Conservation (phyloP, 2,888 invertebrate species). For the Abscondita cerata region DNA sequence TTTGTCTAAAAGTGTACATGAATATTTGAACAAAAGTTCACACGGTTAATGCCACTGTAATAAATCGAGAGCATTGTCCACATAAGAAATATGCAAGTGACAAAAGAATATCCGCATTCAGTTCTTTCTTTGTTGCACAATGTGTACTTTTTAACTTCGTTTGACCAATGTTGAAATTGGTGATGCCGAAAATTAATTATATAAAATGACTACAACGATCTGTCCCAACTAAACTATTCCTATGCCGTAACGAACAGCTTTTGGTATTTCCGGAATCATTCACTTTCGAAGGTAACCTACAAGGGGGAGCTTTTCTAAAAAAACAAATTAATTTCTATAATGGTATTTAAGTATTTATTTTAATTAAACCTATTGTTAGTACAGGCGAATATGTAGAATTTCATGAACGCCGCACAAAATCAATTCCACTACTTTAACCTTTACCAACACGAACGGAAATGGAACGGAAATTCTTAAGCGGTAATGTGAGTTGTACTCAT, state of each 20-base stretch:
- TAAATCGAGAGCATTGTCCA: no score
- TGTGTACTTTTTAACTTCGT: no score
- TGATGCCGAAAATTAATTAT: no score
- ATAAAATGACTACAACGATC: no score
- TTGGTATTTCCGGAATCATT: slow-evolving; percentile 41
- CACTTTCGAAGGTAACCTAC: slow-evolving; percentile 17
- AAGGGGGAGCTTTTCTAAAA: not conserved
- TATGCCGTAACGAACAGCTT: slow-evolving; percentile 31
- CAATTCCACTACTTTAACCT: slow-evolving; percentile 12
- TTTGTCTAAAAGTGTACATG: not conserved
- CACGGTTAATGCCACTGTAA: no score
- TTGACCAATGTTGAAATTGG: no score
- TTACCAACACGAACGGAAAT: slow-evolving; percentile 19
- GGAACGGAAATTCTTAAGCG: slow-evolving; percentile 30
- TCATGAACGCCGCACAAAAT: not conserved
- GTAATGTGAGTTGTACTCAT: slow-evolving; percentile 11
- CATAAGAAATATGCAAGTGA: no score
- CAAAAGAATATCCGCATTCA: no score
- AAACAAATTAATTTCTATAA: not conserved
- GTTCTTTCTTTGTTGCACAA: no score
- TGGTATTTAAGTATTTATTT: slow-evolving; percentile 5
- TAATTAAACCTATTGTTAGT: not conserved
- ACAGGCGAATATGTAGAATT: no score
- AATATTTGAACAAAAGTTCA: no score
- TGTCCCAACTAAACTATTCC: no score